These are phyloP conservation scores for Corbicula japonica DNA, from an alignment of 2,888 invertebrate species.

Conservation along the genomic window DNA sequence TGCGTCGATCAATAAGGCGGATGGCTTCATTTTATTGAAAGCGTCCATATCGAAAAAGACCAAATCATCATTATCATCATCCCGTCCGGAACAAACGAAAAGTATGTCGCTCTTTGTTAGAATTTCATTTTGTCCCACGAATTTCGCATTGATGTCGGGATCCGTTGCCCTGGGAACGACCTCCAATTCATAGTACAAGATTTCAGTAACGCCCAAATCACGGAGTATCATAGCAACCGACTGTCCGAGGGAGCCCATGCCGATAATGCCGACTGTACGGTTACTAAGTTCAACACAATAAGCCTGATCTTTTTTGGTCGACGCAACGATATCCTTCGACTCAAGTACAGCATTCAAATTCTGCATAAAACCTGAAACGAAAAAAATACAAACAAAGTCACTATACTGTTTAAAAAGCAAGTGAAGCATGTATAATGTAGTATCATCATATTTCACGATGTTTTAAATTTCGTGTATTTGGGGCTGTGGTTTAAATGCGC, in stretches of 20 bases:
- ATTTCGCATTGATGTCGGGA: constrained; percentile 90
- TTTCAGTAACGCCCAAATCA: constrained; percentile 91
- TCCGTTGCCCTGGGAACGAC: constrained; percentile 87
- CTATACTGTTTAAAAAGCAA: too few species aligned
- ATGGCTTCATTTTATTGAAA: constrained; percentile 94
- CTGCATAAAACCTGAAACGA: constrained; percentile 21
- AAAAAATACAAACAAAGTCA: not conserved
- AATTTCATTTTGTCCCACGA: constrained; percentile 91
- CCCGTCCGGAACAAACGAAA: constrained; percentile 92
- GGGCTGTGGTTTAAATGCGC: too few species aligned
- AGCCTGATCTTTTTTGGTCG: constrained; percentile 42
- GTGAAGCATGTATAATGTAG: too few species aligned
- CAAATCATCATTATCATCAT: constrained; percentile 88
- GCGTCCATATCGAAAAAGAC: constrained; percentile 91
- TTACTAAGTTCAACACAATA: constrained; percentile 84
- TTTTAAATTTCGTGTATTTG: too few species aligned
- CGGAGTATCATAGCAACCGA: constrained; percentile 92
- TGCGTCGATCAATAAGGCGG: constrained; percentile 94
- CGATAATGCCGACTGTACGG: constrained; percentile 89
- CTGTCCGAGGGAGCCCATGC: constrained; percentile 86
- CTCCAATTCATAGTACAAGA: constrained; percentile 92
- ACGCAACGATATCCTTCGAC: constrained; percentile 50
- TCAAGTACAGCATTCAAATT: constrained; percentile 62
- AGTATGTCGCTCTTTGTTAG: constrained; percentile 94
- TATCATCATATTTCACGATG: too few species aligned